Percentiles rank a stretch among this genome's conserved stretches.
These are phyloP conservation scores for Helicoverpa zea DNA, from an alignment of 1,140 invertebrate genomes.

Conservation along the genomic window DNA sequence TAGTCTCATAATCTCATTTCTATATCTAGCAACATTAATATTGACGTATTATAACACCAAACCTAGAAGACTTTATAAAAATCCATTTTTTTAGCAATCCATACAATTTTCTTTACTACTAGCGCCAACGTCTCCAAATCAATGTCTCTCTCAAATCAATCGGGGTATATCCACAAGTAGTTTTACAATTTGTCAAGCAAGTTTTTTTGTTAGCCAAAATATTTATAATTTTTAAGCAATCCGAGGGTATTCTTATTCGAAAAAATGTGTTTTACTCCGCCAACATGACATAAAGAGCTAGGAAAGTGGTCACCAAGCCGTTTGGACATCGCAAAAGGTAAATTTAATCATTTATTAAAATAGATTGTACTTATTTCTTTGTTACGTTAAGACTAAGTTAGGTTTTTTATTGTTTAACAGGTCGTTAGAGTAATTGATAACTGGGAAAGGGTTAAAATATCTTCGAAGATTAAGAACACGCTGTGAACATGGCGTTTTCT, in stretches of 20 bases:
- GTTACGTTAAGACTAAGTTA: slow-evolving; percentile 5
- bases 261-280: neutral
- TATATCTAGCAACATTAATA: slow-evolving; percentile 33
- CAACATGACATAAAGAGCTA: slow-evolving; percentile 11
- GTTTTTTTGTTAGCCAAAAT: slow-evolving; percentile 34
- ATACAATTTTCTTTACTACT: neutral
- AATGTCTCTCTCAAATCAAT: slow-evolving; percentile 8
- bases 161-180: slow-evolving; percentile 19
- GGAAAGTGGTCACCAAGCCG: slow-evolving; percentile 6
- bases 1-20: neutral
- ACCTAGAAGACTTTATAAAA: neutral
- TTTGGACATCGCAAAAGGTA: slow-evolving; percentile 1
- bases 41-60: slow-evolving; percentile 41
- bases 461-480: neutral
- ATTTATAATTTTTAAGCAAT: slow-evolving; percentile 29
- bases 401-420: slow-evolving; percentile 24
- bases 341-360: slow-evolving; percentile 7
- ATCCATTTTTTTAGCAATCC: no score
- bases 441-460: slow-evolving; percentile 1
- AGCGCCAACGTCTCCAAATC: neutral
- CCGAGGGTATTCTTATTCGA: slow-evolving; percentile 27
- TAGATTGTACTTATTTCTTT: neutral
- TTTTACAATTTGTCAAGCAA: slow-evolving; percentile 23
- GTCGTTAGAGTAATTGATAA: slow-evolving; percentile 15
- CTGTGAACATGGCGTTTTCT: slow-evolving; percentile 76